These are phyloP conservation scores for Pseudoatta argentina DNA, from an alignment of 1,140 invertebrate genomes.

Conservation along the genomic window DNA sequence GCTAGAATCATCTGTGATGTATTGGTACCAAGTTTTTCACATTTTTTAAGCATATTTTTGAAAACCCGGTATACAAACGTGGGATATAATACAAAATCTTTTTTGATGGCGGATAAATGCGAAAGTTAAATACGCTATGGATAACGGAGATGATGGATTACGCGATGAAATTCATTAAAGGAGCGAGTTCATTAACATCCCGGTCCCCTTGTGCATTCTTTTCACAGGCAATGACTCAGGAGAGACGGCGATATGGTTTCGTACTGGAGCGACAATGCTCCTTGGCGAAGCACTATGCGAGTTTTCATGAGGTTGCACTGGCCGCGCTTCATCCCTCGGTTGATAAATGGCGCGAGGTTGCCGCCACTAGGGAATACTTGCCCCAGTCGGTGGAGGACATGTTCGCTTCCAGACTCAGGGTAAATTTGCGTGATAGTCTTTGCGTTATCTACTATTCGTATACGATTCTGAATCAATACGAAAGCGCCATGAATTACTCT, in stretches of 20 bases:
- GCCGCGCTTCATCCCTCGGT: conserved; percentile 92
- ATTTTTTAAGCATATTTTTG: background rate
- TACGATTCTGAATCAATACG: background rate
- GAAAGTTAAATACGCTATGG: conserved; percentile 1
- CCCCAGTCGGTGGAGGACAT: conserved; percentile 93
- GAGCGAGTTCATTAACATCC: conserved; percentile 41
- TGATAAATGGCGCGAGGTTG: conserved; percentile 95
- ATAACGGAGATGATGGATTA: conserved; percentile 43
- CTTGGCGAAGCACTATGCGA: conserved; percentile 96
- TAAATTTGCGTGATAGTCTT: conserved; percentile 78
- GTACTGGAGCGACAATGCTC: conserved; percentile 96
- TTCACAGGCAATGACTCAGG: conserved; percentile 96
- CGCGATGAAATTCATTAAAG: conserved; percentile 60
- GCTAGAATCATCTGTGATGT: too few relatives aligned
- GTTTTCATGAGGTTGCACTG: conserved; percentile 93
- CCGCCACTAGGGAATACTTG: conserved; percentile 93
- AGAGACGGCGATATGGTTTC: conserved; percentile 96
- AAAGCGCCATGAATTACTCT: background rate
- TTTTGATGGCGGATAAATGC: background rate
- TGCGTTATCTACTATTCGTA: background rate
- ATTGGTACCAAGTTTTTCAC: background rate
- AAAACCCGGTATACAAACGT: background rate
- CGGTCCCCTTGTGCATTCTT: conserved; percentile 28
- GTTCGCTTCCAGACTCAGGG: conserved; percentile 91
- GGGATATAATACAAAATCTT: background rate